A percentile compares a stretch with the other conserved stretches of the same genome.
phyloP scores from a whole-genome alignment of 2,113 vertebrate species.

The Campylomormyrus tamandua region DNA sequence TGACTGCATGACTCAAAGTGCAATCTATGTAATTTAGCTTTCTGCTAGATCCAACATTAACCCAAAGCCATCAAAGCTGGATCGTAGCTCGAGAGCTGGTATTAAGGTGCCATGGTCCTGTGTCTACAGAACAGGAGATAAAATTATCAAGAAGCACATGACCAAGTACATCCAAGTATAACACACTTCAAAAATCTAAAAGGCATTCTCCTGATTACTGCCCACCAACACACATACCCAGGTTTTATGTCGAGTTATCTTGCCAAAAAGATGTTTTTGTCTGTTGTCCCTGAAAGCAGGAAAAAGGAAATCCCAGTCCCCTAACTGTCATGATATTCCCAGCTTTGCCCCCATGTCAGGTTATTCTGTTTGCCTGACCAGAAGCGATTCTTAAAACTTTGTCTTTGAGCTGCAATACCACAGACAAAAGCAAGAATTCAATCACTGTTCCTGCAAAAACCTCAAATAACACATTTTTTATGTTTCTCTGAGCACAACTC shows the following conservation, averaged over 20 bases:
- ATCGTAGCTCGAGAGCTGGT: not conserved
- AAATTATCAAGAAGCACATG: not conserved
- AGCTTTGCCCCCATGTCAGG: not conserved
- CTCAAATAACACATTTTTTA: not conserved
- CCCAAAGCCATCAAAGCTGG: not conserved
- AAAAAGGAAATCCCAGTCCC: not conserved
- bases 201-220: not conserved
- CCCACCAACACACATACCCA: not conserved
- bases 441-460: not conserved
- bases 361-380: not conserved
- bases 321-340: not conserved
- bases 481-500: not conserved
- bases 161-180: not conserved
- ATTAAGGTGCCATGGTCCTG: not conserved
- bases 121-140: not conserved
- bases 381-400: not conserved
- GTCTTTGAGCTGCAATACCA: not conserved
- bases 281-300: not conserved
- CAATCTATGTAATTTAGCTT: not conserved
- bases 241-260: not conserved
- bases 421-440: not conserved
- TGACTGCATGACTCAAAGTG: not conserved
- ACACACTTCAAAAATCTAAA: not conserved
- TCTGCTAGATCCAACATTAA: not conserved
- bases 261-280: not conserved